Conservation (phyloP, 2,888 invertebrate genomes). For the Hemaris fuciformis region DNA sequence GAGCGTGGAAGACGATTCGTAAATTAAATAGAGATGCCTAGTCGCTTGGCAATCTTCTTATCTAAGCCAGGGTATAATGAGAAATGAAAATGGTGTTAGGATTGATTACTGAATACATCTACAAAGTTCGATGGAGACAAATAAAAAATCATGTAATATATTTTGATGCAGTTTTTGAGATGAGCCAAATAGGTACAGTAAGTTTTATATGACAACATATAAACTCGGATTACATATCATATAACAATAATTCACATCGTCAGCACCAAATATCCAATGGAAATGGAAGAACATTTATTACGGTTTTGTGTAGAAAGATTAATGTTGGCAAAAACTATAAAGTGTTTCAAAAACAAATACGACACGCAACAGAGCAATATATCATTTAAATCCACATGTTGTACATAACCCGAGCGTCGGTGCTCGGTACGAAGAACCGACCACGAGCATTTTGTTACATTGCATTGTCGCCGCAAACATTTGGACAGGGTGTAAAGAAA, state of each 20-base stretch:
- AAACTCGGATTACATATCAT: background rate
- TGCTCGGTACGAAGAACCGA: background rate
- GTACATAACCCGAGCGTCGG: background rate
- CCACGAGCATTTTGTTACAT: background rate
- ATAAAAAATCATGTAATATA: too few relatives aligned
- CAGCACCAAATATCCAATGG: background rate
- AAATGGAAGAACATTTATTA: background rate
- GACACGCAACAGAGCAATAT: background rate
- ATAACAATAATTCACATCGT: background rate
- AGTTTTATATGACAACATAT: background rate
- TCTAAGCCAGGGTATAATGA: too few relatives aligned
- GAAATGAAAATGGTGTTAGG: too few relatives aligned
- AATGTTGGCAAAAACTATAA: background rate
- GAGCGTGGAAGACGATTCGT: background rate
- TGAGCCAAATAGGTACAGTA: background rate
- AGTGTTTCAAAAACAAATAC: background rate
- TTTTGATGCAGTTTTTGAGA: too few relatives aligned
- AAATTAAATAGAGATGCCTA: too few relatives aligned
- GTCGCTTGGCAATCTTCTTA: too few relatives aligned
- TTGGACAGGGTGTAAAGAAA: background rate
- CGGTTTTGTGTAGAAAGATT: background rate
- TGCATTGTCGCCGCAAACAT: background rate
- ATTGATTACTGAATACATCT: too few relatives aligned
- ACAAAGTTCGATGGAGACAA: too few relatives aligned
- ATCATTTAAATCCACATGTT: slow-evolving; percentile 1